Evolutionary conservation across 2,113 vertebrate genomes (phyloP).

Genomic region (Addax nasomaculatus): DNA sequence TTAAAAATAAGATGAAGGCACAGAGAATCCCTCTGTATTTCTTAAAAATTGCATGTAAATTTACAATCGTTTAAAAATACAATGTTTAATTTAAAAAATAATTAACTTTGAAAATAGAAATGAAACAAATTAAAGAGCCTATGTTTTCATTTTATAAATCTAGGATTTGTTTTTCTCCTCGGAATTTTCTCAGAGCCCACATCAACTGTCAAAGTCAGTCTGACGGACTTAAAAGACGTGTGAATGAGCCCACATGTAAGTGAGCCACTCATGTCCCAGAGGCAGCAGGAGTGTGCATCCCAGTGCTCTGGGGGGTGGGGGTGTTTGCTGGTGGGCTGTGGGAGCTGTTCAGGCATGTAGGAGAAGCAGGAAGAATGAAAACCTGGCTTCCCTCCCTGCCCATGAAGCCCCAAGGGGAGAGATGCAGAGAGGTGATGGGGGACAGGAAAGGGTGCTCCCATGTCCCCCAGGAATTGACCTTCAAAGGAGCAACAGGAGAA

Average conservation of each 20-base stretch:
- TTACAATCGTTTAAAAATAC: background rate
- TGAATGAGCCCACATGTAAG: background rate
- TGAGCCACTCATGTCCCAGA: background rate
- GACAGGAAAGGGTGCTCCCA: background rate
- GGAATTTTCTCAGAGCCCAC: background rate
- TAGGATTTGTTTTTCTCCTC: background rate
- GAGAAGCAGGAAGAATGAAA: background rate
- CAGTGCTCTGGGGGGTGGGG: background rate
- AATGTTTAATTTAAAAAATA: background rate
- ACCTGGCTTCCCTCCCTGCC: background rate
- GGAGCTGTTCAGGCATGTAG: background rate
- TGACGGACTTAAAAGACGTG: background rate
- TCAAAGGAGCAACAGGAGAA: background rate
- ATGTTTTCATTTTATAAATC: constrained; percentile 20
- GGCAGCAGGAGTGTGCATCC: background rate
- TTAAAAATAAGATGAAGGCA: background rate
- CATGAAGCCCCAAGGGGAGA: background rate
- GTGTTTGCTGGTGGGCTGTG: background rate
- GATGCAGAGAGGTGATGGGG: background rate
- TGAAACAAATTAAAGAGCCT: constrained; percentile 5
- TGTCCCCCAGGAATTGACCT: background rate
- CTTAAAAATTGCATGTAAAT: background rate
- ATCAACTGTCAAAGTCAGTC: background rate
- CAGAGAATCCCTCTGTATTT: background rate
- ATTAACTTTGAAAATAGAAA: background rate